Conservation (phyloP, 1,140 invertebrate genomes). For the Mycetomoellerius zeteki region DNA sequence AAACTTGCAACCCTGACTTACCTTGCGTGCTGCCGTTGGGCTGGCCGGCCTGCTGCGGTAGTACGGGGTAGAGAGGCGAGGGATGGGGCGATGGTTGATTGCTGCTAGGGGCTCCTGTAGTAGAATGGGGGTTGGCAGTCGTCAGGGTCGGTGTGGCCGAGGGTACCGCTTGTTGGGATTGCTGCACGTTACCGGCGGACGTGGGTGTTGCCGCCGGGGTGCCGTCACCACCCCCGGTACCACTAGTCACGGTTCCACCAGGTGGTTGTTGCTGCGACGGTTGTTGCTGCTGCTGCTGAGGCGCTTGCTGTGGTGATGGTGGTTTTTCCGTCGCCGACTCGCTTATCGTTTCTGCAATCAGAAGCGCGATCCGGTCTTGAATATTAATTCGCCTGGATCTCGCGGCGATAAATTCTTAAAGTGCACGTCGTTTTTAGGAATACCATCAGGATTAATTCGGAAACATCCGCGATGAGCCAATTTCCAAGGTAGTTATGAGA, state of each 20-base stretch:
- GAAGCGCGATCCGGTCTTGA: slow-evolving; percentile 30
- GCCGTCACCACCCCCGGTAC: slow-evolving; percentile 57
- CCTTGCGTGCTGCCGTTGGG: slow-evolving; percentile 85
- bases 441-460: slow-evolving; percentile 9
- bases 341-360: slow-evolving; percentile 78
- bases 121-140: slow-evolving; percentile 81
- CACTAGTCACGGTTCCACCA: background rate
- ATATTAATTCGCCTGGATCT: slow-evolving; percentile 50
- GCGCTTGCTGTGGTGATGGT: slow-evolving; percentile 81
- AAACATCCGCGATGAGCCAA: background rate
- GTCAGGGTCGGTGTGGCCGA: slow-evolving; percentile 79
- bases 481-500: background rate
- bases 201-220: slow-evolving; percentile 74
- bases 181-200: slow-evolving; percentile 70
- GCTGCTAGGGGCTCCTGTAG: slow-evolving; percentile 82
- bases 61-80: slow-evolving; percentile 85
- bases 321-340: slow-evolving; percentile 80
- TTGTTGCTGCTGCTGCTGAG: slow-evolving; percentile 79
- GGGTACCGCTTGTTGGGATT: slow-evolving; percentile 72
- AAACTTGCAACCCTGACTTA: slow-evolving; percentile 70
- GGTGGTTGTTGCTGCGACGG: slow-evolving; percentile 65
- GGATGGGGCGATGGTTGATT: slow-evolving; percentile 87
- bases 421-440: background rate
- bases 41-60: slow-evolving; percentile 80
- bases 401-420: background rate